Evolutionary conservation across 1,140 invertebrate species (phyloP), one percentile per base, ranked within the genome.

Genomic region (Eubasilissa regina): DNA sequence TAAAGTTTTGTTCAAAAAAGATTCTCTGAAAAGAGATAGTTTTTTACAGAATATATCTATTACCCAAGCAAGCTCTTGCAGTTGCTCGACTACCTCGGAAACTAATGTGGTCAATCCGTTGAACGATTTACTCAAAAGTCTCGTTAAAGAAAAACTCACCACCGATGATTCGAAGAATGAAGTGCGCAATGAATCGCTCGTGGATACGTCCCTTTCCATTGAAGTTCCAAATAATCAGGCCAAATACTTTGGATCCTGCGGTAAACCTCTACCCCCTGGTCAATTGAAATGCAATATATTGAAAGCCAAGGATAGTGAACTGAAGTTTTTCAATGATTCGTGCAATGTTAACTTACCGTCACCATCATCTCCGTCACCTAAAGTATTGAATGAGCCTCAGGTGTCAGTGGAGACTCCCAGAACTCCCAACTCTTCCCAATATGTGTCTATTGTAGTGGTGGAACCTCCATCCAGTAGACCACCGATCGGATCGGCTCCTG

Each of bases 261-360:
- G 91, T 35, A 92, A 92, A 83, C 92, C 93, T 11, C 90, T 97
- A 47, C 95, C 96, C 47, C 94, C 95, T 0, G 95, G 97, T 78
- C 94, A 97, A 84, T 92, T 98, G 60, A 98, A 98, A 88, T 98
- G 96, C 87, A 98, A 98, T 89, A 98, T 98, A 85, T 88, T 97
- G 45, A 98, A 98, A 91, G 96, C 94, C 89, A 91, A 90, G 75
- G 86, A 89, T 76, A 87, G 85, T 77, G 87, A 89, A 84, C 84
- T 87, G 8, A 89, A 89, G 79, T 87, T 89, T 45, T 86, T 89
- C 17, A 87, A 87, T 74, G 87, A 89, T 75, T 85, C 86, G 35
- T 86, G 86, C 60, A 87, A 86, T 68, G 86, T 87, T 19, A 87
- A 86, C 79, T 73, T 88, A 9, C 85, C 87, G 6, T 85, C 86